These are phyloP conservation scores for Antheraea pernyi DNA, from an alignment of 1,140 invertebrate species.

Conservation along the genomic window DNA sequence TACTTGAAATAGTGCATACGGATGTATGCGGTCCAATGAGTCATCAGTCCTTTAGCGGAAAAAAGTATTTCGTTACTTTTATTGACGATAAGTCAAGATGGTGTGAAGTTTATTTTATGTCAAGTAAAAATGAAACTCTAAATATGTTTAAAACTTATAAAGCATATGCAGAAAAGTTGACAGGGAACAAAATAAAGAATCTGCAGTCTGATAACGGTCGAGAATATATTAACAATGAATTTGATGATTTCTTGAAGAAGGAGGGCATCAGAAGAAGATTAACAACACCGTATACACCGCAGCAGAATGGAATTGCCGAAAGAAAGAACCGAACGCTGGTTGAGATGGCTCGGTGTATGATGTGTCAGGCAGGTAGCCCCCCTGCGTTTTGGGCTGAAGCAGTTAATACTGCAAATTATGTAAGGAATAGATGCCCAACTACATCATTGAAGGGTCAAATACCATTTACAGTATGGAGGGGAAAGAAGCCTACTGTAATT, in stretches of 20 bases:
- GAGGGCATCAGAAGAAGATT: constrained; percentile 26
- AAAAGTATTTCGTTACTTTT: constrained; percentile 36
- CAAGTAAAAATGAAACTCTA: constrained; percentile 26
- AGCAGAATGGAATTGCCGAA: constrained; percentile 25
- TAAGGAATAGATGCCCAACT: constrained; percentile 19
- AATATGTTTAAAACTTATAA: constrained; percentile 30
- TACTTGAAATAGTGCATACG: constrained; percentile 27
- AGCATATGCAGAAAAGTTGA: constrained; percentile 26
- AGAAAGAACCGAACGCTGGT: constrained; percentile 27
- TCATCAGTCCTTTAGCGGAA: constrained; percentile 20
- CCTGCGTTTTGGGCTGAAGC: constrained; percentile 11
- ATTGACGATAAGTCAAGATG: constrained; percentile 32
- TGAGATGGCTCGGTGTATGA: constrained; percentile 33
- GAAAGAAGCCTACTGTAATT: constrained; percentile 41
- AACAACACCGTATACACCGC: constrained; percentile 23
- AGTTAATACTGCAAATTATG: constrained; percentile 17
- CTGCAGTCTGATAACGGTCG: constrained; percentile 30
- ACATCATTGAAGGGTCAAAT: constrained; percentile 20
- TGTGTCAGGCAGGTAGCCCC: constrained; percentile 22
- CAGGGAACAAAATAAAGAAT: constrained; percentile 27
- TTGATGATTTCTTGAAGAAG: constrained; percentile 24
- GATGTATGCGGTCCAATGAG: constrained; percentile 33
- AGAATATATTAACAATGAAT: constrained; percentile 31
- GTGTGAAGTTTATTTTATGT: constrained; percentile 31
- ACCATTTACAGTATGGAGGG: constrained; percentile 23